These are phyloP conservation scores for Ashinkailepas kermadecensis DNA, from an alignment of 2,888 invertebrate genomes.

Conservation along the genomic window DNA sequence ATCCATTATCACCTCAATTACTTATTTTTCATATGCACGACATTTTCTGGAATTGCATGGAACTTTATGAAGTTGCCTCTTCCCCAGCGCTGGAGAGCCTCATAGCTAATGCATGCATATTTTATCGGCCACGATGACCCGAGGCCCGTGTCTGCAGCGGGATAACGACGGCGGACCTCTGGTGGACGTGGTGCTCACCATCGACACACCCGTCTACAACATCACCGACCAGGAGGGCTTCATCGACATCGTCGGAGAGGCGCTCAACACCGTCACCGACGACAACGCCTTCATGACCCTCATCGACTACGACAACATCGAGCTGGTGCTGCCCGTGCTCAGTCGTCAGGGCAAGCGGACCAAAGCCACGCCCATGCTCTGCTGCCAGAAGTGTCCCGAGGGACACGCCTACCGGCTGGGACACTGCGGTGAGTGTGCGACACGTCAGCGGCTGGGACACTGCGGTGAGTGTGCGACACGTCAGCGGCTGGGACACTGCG, in stretches of 20 bases:
- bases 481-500: no score
- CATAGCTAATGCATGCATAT: no score
- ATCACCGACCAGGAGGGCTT: slow-evolving; percentile 34
- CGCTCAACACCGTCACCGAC: slow-evolving; percentile 33
- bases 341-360: slow-evolving; percentile 21
- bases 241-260: slow-evolving; percentile 34
- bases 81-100: no score
- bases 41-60: no score
- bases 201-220: slow-evolving; percentile 35
- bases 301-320: slow-evolving; percentile 35
- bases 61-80: no score
- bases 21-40: no score
- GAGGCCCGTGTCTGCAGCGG: slow-evolving; percentile 24
- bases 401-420: slow-evolving; percentile 34
- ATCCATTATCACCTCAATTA: no score
- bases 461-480: no score
- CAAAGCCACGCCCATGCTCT: slow-evolving; percentile 33
- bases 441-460: no score
- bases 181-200: slow-evolving; percentile 34
- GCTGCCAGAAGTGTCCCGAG: slow-evolving; percentile 34
- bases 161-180: slow-evolving; percentile 31
- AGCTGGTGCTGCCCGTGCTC: slow-evolving; percentile 32
- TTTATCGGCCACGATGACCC: no score
- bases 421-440: slow-evolving; percentile 33
- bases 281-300: slow-evolving; percentile 35